Conservation (phyloP, 2,888 invertebrate genomes). For the Aspidapion aeneum region DNA sequence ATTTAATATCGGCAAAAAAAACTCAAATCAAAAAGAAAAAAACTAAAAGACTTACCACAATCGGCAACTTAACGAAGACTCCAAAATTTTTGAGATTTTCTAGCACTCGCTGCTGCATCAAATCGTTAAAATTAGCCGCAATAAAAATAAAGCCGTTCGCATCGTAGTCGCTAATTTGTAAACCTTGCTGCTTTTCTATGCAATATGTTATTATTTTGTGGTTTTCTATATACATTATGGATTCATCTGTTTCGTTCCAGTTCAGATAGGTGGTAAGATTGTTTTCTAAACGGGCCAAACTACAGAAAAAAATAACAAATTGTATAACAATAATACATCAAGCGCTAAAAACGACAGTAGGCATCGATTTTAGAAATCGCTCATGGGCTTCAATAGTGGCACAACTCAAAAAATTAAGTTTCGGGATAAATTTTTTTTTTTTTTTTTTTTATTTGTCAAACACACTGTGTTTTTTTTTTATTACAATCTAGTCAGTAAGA, state of each 20-base stretch:
- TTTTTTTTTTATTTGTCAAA: too few species aligned
- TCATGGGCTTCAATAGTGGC: too few species aligned
- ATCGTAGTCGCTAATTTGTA: slow-evolving; percentile 28
- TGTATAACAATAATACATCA: too few species aligned
- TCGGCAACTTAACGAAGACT: slow-evolving; percentile 40
- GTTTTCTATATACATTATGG: slow-evolving; percentile 31
- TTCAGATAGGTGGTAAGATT: slow-evolving; percentile 15
- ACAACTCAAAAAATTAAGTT: too few species aligned
- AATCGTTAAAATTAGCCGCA: slow-evolving; percentile 35
- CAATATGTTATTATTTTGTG: slow-evolving; percentile 40
- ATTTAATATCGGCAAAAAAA: too few species aligned
- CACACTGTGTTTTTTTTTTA: too few species aligned
- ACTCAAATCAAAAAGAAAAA: too few species aligned
- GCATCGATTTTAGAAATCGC: too few species aligned
- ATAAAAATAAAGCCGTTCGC: slow-evolving; percentile 43
- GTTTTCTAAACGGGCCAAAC: slow-evolving; percentile 14
- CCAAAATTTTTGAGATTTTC: slow-evolving; percentile 34
- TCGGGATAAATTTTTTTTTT: too few species aligned
- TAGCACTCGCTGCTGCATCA: slow-evolving; percentile 34
- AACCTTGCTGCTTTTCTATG: slow-evolving; percentile 38
- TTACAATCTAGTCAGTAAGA: too few species aligned
- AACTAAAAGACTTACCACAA: slow-evolving; percentile 27
- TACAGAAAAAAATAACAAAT: background rate
- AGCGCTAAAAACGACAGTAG: too few species aligned
- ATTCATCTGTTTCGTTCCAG: slow-evolving; percentile 37